Percentiles rank a stretch among this genome's conserved stretches.
These are phyloP conservation scores for Noctua comes DNA, from an alignment of 2,888 invertebrate genomes.

Conservation along the genomic window DNA sequence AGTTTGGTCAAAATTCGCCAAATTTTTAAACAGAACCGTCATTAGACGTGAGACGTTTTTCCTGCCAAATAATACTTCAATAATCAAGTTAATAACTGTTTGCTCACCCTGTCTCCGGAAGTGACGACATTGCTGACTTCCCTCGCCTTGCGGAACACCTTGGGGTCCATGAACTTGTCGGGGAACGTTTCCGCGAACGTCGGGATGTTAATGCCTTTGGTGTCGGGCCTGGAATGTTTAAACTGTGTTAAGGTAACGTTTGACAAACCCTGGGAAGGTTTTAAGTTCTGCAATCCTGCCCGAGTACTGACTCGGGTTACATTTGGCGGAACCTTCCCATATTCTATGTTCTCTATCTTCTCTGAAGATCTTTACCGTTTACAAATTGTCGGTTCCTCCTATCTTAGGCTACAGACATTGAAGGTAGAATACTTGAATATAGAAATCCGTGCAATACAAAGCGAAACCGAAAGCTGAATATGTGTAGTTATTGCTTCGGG, in stretches of 20 bases:
- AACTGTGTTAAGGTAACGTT: background rate
- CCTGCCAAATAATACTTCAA: background rate
- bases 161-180: conserved; percentile 94
- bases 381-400: background rate
- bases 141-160: conserved; percentile 92
- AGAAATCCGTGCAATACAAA: background rate
- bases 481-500: too few species aligned
- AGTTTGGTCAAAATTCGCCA: background rate
- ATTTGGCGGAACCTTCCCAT: background rate
- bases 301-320: background rate
- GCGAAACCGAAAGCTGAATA: too few species aligned
- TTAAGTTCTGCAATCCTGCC: background rate
- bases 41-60: background rate
- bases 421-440: background rate
- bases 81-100: background rate
- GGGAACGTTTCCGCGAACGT: conserved; percentile 95
- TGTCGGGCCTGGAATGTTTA: conserved; percentile 87
- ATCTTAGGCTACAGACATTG: background rate
- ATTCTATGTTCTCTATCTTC: background rate
- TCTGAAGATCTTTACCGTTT: background rate
- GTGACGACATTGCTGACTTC: conserved; percentile 92
- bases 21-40: background rate
- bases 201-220: conserved; percentile 92
- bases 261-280: background rate
- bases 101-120: conserved; percentile 91